These are phyloP conservation scores for Crenichthys baileyi DNA, from an alignment of 2,797 vertebrate genomes.

Conservation along the genomic window DNA sequence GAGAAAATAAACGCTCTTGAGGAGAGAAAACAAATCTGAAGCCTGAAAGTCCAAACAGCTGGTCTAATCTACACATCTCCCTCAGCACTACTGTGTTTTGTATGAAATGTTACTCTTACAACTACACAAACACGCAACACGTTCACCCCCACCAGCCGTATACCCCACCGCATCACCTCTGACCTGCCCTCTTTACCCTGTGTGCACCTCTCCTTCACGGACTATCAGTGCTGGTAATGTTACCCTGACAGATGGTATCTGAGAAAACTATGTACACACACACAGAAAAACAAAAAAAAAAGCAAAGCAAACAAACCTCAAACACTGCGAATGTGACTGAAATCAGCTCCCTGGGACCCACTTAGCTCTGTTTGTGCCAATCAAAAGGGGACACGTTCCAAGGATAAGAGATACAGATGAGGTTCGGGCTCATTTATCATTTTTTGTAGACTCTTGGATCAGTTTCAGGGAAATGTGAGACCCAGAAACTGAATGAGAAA, in stretches of 20 bases:
- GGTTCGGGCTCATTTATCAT: constrained; percentile 69
- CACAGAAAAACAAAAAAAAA: constrained; percentile 48
- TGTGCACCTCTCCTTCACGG: constrained; percentile 61
- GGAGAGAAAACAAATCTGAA: constrained; percentile 55
- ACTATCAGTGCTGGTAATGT: constrained; percentile 68
- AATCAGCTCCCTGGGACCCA: constrained; percentile 25
- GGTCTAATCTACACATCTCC: constrained; percentile 40
- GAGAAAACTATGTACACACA: constrained; percentile 41
- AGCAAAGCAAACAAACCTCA: constrained; percentile 62
- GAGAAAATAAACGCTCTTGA: constrained; percentile 61
- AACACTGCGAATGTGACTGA: constrained; percentile 28
- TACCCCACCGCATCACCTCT: constrained; percentile 59
- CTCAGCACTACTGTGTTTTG: constrained; percentile 35
- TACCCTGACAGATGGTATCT: constrained; percentile 46
- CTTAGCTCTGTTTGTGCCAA: constrained; percentile 69
- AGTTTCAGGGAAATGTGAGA: constrained; percentile 13
- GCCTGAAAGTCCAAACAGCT: constrained; percentile 39
- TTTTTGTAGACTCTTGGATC: constrained; percentile 27
- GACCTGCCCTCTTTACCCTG: constrained; percentile 73
- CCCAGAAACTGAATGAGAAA: constrained; percentile 4
- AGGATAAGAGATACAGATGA: constrained; percentile 54
- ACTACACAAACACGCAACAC: constrained; percentile 35
- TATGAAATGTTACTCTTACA: constrained; percentile 36
- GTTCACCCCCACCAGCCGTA: constrained; percentile 27
- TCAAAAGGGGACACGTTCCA: constrained; percentile 58